phyloP scores from a whole-genome alignment of 1,140 invertebrate species.

The Rhagoletis pomonella region DNA sequence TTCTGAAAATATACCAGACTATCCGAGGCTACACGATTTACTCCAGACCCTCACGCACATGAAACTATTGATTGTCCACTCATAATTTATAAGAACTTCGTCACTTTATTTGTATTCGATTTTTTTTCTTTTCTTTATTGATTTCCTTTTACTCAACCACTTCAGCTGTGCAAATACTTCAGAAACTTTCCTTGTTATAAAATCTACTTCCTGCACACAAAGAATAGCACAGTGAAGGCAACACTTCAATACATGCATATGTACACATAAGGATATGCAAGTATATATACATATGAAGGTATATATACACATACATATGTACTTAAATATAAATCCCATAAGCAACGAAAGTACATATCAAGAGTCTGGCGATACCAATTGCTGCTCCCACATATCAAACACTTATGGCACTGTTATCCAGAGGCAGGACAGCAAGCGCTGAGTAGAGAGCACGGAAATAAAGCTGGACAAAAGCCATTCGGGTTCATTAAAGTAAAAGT shows the following conservation, averaged over 20 bases:
- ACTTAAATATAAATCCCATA: background rate
- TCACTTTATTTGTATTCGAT: background rate
- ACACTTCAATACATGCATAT: background rate
- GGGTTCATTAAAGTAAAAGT: conserved; percentile 34
- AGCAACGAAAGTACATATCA: background rate
- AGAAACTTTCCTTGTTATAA: conserved; percentile 11
- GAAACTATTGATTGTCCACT: background rate
- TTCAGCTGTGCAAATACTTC: conserved; percentile 26
- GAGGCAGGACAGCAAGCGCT: background rate
- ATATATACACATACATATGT: too few relatives aligned
- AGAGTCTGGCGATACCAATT: background rate
- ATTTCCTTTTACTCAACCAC: conserved; percentile 29
- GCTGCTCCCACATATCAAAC: background rate
- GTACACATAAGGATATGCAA: too few relatives aligned
- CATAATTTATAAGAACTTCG: background rate
- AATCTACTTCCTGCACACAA: background rate
- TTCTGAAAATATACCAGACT: too few relatives aligned
- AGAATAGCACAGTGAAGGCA: background rate
- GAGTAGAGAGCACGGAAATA: background rate
- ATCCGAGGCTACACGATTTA: too few relatives aligned
- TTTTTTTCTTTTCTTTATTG: background rate
- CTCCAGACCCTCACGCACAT: too few relatives aligned
- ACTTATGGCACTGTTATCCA: background rate
- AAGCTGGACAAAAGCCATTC: conserved; percentile 8
- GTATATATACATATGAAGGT: too few relatives aligned